phyloP scores from a whole-genome alignment of 2,113 vertebrate genomes.

The Elaphurus davidianus region DNA sequence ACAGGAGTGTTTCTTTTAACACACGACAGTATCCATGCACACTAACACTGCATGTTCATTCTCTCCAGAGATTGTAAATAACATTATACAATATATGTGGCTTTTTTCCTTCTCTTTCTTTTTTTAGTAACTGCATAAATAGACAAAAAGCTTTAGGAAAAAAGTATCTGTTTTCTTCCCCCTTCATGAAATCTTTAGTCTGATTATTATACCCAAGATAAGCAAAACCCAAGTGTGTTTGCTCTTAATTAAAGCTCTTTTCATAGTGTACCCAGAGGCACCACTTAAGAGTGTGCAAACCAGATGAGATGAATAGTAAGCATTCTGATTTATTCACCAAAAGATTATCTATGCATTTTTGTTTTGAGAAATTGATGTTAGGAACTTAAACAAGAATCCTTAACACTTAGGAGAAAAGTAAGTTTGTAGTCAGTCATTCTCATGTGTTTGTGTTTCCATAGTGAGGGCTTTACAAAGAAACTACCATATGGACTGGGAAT shows the following conservation, averaged over 20 bases:
- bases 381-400: conserved; percentile 1
- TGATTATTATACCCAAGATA: conserved; percentile 53
- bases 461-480: background rate
- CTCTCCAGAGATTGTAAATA: conserved; percentile 57
- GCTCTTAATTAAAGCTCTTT: conserved; percentile 69
- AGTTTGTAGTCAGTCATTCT: background rate
- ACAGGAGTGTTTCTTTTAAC: background rate
- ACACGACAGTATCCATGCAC: conserved; percentile 54
- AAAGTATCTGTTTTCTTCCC: background rate
- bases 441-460: background rate
- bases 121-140: conserved; percentile 45
- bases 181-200: conserved; percentile 45
- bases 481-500: background rate
- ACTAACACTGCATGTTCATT: background rate
- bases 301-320: conserved; percentile 51
- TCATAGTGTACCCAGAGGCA: conserved; percentile 38
- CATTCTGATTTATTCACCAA: background rate
- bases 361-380: conserved; percentile 41
- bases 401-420: background rate
- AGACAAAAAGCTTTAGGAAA: conserved; percentile 24
- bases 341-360: conserved; percentile 48
- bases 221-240: conserved; percentile 48
- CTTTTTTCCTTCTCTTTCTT: background rate
- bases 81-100: conserved; percentile 32
- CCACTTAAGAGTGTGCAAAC: conserved; percentile 42